Conservation (phyloP, 2,113 vertebrate species). For the Ammospiza nelsoni region DNA sequence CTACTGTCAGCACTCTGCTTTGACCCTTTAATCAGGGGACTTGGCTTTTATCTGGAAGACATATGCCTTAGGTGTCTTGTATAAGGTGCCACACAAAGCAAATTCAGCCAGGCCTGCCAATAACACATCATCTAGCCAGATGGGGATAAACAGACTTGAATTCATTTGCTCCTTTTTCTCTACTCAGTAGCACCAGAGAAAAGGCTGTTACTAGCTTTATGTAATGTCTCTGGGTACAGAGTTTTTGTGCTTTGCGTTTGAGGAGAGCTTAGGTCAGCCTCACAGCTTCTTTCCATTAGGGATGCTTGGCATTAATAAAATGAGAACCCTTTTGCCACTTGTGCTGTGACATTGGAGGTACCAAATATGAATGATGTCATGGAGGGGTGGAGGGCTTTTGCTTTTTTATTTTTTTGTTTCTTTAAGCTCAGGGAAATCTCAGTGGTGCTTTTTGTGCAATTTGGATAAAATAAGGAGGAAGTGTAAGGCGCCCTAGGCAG, state of each 20-base stretch:
- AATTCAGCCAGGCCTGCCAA: constrained; percentile 58
- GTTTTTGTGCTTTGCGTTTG: background rate
- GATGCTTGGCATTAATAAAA: constrained; percentile 26
- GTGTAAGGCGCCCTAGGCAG: background rate
- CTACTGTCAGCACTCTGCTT: constrained; percentile 66
- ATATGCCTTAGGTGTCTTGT: constrained; percentile 64
- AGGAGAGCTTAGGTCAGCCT: constrained; percentile 11
- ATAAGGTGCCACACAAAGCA: constrained; percentile 59
- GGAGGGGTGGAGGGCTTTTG: rapidly evolving
- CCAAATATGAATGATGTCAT: background rate
- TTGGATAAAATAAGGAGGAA: background rate
- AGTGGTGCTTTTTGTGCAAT: background rate
- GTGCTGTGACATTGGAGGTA: background rate
- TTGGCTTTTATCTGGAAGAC: constrained; percentile 66
- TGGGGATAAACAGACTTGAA: constrained; percentile 66
- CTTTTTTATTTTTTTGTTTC: background rate
- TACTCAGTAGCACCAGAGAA: constrained; percentile 37
- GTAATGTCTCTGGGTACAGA: background rate
- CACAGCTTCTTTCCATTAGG: background rate
- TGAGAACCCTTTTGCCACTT: background rate
- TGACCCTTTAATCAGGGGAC: constrained; percentile 70
- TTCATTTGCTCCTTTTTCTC: constrained; percentile 59
- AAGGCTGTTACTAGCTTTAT: constrained; percentile 42
- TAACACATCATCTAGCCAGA: constrained; percentile 64
- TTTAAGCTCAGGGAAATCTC: background rate